Conservation (phyloP, 2,113 vertebrate genomes). For the Phylloscopus whistleri region DNA sequence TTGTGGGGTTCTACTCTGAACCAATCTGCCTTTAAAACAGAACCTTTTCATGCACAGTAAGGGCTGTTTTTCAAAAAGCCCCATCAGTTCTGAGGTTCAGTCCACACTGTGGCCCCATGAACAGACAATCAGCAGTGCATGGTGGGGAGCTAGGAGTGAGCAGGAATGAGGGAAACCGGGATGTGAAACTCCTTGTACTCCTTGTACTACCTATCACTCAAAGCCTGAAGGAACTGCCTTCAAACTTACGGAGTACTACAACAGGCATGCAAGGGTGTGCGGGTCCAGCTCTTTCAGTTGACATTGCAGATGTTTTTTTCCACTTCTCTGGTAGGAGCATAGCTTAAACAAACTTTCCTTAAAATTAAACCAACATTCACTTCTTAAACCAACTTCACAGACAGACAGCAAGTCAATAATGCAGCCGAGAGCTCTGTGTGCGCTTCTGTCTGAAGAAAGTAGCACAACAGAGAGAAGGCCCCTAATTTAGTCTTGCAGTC, state of each 20-base stretch:
- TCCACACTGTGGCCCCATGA: fast-evolving
- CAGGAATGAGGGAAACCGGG: background rate
- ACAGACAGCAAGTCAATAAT: background rate
- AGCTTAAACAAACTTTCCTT: background rate
- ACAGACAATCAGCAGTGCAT: background rate
- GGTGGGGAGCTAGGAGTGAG: background rate
- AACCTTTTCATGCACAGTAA: background rate
- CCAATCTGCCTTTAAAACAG: background rate
- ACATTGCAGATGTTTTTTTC: background rate
- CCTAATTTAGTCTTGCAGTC: fast-evolving
- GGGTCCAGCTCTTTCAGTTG: background rate
- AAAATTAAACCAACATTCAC: background rate
- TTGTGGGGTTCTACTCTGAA: background rate
- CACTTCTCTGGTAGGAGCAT: background rate
- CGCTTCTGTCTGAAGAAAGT: background rate
- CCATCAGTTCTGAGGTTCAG: background rate
- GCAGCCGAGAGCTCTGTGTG: background rate
- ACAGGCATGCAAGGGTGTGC: background rate
- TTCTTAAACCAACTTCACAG: background rate
- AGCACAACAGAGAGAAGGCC: background rate
- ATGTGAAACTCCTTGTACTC: background rate
- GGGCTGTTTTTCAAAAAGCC: background rate
- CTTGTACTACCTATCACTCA: background rate
- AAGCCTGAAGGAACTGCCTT: background rate
- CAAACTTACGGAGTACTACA: background rate